phyloP scores from a whole-genome alignment of 2,113 vertebrate species.

The Dipodomys merriami region DNA sequence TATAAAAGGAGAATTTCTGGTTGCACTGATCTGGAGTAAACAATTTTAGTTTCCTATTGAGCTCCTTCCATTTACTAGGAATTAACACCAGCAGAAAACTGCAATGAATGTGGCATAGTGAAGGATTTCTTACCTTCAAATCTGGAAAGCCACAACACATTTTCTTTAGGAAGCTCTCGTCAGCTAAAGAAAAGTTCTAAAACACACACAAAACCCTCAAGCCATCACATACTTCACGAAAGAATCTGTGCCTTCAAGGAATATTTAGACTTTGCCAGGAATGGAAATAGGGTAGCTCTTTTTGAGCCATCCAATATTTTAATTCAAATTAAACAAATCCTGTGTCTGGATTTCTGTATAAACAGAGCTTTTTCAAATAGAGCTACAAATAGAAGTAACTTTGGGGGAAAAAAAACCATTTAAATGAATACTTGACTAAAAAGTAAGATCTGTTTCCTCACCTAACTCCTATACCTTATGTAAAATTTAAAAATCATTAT shows the following conservation, averaged over 20 bases:
- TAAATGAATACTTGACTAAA: background rate
- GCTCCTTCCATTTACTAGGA: slow-evolving; percentile 10
- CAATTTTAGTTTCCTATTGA: slow-evolving; percentile 23
- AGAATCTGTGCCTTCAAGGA: slow-evolving; percentile 44
- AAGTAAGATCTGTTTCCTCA: background rate
- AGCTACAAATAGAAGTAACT: no score
- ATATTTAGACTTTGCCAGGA: slow-evolving; percentile 56
- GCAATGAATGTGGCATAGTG: slow-evolving; percentile 8
- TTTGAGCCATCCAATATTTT: slow-evolving; percentile 36
- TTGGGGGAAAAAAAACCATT: no score
- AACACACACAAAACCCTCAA: slow-evolving; percentile 20
- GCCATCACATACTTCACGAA: background rate
- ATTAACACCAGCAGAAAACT: slow-evolving; percentile 50
- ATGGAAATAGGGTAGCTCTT: slow-evolving; percentile 55
- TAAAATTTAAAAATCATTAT: background rate
- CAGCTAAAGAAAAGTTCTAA: background rate
- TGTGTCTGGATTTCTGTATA: slow-evolving; percentile 13
- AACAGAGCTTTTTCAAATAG: slow-evolving; percentile 22
- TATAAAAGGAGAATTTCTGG: background rate
- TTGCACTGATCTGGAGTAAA: slow-evolving; percentile 33
- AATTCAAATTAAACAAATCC: slow-evolving; percentile 65
- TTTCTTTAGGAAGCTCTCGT: slow-evolving; percentile 31
- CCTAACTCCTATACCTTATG: background rate
- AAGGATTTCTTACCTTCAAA: background rate
- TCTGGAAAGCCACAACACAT: slow-evolving; percentile 44